Conservation (phyloP, 2,113 vertebrate genomes). For the Tympanuchus pallidicinctus region DNA sequence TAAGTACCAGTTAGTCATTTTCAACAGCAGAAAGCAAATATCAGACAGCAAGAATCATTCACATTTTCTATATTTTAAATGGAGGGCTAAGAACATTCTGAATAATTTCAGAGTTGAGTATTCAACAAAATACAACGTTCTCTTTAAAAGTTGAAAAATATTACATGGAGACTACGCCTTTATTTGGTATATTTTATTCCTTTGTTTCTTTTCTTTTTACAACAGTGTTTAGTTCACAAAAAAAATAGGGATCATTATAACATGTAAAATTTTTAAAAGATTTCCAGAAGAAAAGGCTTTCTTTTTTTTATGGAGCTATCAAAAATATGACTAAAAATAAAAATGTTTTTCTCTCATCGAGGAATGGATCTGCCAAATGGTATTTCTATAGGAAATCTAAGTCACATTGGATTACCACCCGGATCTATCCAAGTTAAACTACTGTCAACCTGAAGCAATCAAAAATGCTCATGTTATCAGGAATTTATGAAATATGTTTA, state of each 20-base stretch:
- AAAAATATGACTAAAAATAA: slow-evolving; percentile 68
- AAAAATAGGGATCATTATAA: slow-evolving; percentile 42
- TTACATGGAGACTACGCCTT: not conserved
- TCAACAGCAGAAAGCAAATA: not conserved
- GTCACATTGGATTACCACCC: slow-evolving; percentile 74
- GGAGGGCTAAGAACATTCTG: not conserved
- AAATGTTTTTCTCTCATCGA: slow-evolving; percentile 72
- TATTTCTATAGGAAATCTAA: slow-evolving; percentile 77
- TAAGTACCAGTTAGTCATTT: not conserved
- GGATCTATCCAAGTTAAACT: slow-evolving; percentile 65
- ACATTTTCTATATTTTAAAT: slow-evolving; percentile 38
- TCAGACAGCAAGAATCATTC: not conserved
- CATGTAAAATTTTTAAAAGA: not conserved
- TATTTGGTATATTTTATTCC: not conserved
- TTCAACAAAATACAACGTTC: not conserved
- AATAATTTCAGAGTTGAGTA: slow-evolving; percentile 21
- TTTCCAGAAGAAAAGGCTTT: slow-evolving; percentile 37
- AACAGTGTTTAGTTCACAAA: slow-evolving; percentile 28
- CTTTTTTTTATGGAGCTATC: slow-evolving; percentile 62
- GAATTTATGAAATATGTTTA: slow-evolving; percentile 45
- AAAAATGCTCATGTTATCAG: slow-evolving; percentile 55
- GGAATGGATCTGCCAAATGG: slow-evolving; percentile 74
- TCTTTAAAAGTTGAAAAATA: not conserved
- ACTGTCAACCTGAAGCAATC: slow-evolving; percentile 56
- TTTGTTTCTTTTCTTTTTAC: not conserved